Evolutionary conservation across 2,797 vertebrate genomes (phyloP).

Genomic region (Amblyopsis hoosieri): DNA sequence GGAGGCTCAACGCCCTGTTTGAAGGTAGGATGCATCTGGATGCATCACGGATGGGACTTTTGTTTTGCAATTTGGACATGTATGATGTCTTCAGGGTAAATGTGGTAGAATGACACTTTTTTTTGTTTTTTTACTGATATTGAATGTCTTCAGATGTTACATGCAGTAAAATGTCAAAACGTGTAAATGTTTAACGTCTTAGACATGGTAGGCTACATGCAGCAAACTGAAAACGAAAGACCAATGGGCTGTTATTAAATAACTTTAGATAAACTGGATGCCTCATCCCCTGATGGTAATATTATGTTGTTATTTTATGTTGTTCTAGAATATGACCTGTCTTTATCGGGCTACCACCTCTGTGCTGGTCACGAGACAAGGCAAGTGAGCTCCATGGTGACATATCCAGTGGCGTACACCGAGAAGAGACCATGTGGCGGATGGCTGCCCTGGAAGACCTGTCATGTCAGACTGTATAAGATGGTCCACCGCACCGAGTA

Average conservation of each 20-base stretch:
- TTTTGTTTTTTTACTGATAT: no score
- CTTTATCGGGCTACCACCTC: conserved; percentile 81
- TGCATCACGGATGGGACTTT: conserved; percentile 1
- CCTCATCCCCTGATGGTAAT: background rate
- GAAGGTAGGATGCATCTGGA: conserved; percentile 70
- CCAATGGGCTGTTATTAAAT: no score
- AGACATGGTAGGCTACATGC: no score
- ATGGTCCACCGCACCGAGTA: conserved; percentile 59
- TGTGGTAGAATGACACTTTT: no score
- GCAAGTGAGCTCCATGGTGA: conserved; percentile 66
- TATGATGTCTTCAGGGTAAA: background rate
- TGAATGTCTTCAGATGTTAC: no score
- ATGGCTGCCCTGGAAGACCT: conserved; percentile 84
- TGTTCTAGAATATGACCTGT: conserved; percentile 78
- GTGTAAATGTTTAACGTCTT: no score
- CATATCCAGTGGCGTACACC: conserved; percentile 68
- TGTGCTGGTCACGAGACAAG: conserved; percentile 75
- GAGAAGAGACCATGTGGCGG: conserved; percentile 75
- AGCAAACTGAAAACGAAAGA: no score
- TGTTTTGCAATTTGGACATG: background rate
- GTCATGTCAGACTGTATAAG: conserved; percentile 73
- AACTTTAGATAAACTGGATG: no score
- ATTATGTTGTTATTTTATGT: conserved; percentile 13
- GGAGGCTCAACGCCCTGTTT: conserved; percentile 51
- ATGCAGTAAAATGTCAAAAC: no score